These are phyloP conservation scores for Rhagium mordax DNA, from an alignment of 2,888 invertebrate genomes.

Conservation along the genomic window DNA sequence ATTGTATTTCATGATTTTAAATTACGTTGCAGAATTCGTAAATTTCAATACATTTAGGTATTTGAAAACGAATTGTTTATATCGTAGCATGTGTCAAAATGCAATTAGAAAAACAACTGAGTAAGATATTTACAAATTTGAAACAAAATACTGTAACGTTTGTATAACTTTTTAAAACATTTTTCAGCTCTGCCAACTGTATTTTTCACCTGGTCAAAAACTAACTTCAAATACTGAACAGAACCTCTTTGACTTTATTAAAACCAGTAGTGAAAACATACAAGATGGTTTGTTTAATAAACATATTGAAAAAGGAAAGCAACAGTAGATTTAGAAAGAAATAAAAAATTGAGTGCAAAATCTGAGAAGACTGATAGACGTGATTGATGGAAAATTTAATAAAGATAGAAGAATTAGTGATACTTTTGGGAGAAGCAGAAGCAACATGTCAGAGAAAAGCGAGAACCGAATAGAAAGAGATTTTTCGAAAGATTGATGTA, in stretches of 20 bases:
- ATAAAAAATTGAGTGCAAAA: conserved; percentile 2
- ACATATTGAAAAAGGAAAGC: neutral
- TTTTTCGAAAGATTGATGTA: neutral
- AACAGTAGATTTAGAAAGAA: neutral
- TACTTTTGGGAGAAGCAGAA: neutral
- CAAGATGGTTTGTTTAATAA: neutral
- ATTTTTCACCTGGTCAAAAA: too few species aligned
- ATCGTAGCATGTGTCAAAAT: too few species aligned
- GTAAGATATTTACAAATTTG: too few species aligned
- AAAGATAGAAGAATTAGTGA: neutral
- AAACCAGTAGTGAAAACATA: neutral
- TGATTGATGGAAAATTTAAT: neutral
- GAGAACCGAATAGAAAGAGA: conserved; percentile 33
- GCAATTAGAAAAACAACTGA: too few species aligned
- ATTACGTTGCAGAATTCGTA: too few species aligned
- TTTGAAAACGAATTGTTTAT: too few species aligned
- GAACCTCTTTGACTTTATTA: neutral
- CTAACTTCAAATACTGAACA: too few species aligned
- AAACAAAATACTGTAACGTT: too few species aligned
- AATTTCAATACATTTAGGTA: too few species aligned
- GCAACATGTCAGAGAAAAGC: neutral
- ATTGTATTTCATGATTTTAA: too few species aligned
- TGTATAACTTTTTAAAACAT: too few species aligned
- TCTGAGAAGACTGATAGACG: conserved; percentile 20
- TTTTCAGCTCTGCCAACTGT: too few species aligned